Percentiles rank a stretch among this genome's conserved stretches.
phyloP scores from a whole-genome alignment of 2,888 invertebrate genomes.

The Rhagophthalmus giganteus region DNA sequence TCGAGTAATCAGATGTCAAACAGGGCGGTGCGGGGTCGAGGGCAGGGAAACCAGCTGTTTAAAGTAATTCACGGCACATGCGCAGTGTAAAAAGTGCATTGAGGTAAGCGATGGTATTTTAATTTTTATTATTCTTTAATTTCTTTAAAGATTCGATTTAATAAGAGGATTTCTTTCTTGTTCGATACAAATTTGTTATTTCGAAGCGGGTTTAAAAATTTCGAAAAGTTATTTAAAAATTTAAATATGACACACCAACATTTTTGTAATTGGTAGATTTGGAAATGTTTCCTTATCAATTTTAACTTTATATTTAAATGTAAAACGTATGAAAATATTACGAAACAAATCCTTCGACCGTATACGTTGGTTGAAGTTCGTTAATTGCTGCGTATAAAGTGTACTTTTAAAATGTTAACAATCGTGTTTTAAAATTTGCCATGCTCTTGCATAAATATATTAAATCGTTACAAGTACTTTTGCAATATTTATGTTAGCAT shows the following conservation, averaged over 20 bases:
- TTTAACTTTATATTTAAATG: too few relatives aligned
- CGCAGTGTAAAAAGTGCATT: slow-evolving; percentile 21
- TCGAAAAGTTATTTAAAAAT: not conserved
- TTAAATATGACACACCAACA: slow-evolving; percentile 3
- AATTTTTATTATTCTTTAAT: slow-evolving; percentile 2
- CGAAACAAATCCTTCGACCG: too few relatives aligned
- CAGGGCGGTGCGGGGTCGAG: slow-evolving; percentile 3
- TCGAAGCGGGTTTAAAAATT: not conserved
- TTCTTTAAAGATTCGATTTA: slow-evolving; percentile 1
- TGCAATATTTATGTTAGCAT: too few relatives aligned
- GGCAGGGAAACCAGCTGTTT: slow-evolving; percentile 32
- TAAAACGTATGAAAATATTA: too few relatives aligned
- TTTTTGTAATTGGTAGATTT: not conserved
- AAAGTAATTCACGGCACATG: slow-evolving; percentile 24
- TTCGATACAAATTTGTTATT: too few relatives aligned
- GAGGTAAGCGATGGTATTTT: slow-evolving; percentile 12
- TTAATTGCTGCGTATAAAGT: too few relatives aligned
- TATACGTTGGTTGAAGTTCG: too few relatives aligned
- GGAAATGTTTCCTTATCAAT: too few relatives aligned
- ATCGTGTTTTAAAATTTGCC: too few relatives aligned
- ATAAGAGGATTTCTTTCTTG: slow-evolving; percentile 1
- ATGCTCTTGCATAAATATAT: too few relatives aligned
- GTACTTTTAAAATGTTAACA: too few relatives aligned
- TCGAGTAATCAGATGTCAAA: slow-evolving; percentile 18
- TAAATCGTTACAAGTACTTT: too few relatives aligned